Conservation (phyloP, 2,113 vertebrate genomes). For the Rhinolophus sinicus region DNA sequence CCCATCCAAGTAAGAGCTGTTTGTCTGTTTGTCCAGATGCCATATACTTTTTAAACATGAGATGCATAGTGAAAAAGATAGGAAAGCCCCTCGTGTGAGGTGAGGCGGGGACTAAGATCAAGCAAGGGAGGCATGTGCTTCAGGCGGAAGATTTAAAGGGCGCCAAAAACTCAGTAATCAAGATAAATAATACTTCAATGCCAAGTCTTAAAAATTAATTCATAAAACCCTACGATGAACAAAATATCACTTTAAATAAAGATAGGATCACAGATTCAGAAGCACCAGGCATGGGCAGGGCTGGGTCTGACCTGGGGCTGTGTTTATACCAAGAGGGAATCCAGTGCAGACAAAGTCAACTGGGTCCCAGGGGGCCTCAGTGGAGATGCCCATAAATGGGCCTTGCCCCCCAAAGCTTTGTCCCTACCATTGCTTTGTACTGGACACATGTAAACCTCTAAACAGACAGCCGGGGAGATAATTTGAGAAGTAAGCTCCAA, state of each 20-base stretch:
- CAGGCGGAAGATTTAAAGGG: not conserved
- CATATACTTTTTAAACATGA: not conserved
- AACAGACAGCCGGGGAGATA: conserved; percentile 4
- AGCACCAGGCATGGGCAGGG: not conserved
- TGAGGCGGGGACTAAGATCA: not conserved
- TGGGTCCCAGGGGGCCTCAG: not conserved
- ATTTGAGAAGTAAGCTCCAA: conserved; percentile 46
- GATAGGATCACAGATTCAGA: not conserved
- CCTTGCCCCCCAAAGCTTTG: not conserved
- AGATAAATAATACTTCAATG: not conserved
- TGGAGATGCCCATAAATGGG: not conserved
- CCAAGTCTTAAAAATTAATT: not conserved
- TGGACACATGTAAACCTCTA: not conserved
- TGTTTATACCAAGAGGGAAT: not conserved
- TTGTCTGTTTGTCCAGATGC: not conserved
- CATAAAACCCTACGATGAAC: not conserved
- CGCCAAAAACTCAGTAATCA: not conserved
- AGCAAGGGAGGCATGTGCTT: not conserved
- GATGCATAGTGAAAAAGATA: not conserved
- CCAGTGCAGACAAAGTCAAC: not conserved
- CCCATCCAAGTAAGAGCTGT: not conserved
- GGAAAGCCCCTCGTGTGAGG: not conserved
- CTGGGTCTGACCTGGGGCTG: not conserved
- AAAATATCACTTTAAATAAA: conserved; percentile 24
- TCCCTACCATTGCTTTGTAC: not conserved